phyloP scores from a whole-genome alignment of 2,888 invertebrate species.

The Lissonota sp. region DNA sequence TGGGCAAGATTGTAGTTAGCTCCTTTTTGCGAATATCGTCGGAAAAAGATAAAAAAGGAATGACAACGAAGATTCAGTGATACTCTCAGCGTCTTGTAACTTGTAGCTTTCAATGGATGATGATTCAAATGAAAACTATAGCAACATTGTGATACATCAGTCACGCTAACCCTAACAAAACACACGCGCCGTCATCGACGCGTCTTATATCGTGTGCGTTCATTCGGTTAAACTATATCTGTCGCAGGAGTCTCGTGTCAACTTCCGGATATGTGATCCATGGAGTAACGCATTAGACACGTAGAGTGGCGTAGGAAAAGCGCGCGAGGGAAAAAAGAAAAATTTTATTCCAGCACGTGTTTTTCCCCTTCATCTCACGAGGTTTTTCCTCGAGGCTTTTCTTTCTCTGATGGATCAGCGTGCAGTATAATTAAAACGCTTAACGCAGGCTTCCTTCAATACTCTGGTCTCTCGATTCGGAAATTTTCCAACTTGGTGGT shows the following conservation, averaged over 20 bases:
- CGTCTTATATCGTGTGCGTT: slow-evolving; percentile 18
- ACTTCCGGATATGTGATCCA: slow-evolving; percentile 57
- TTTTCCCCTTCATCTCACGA: slow-evolving; percentile 11
- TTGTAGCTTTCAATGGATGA: too few relatives aligned
- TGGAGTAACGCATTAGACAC: slow-evolving; percentile 44
- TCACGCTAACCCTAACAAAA: slow-evolving; percentile 1
- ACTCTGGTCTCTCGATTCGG: slow-evolving; percentile 7
- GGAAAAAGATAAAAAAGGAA: too few relatives aligned
- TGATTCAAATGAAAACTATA: neutral
- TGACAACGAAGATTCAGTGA: neutral
- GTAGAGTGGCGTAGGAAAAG: neutral
- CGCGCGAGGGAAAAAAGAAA: slow-evolving; percentile 8
- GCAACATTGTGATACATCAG: slow-evolving; percentile 1
- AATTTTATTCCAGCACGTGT: slow-evolving; percentile 48
- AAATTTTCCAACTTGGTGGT: neutral
- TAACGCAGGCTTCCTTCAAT: slow-evolving; percentile 30
- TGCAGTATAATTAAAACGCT: slow-evolving; percentile 45
- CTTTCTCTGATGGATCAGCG: slow-evolving; percentile 27
- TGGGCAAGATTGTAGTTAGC: too few relatives aligned
- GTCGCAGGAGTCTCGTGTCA: slow-evolving; percentile 40
- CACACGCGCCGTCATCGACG: slow-evolving; percentile 17
- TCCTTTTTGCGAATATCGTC: too few relatives aligned
- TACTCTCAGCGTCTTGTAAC: neutral
- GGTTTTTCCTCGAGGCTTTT: slow-evolving; percentile 7
- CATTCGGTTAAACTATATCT: neutral